Evolutionary conservation across 2,888 invertebrate genomes (phyloP).

Genomic region (Hyposoter didymator): DNA sequence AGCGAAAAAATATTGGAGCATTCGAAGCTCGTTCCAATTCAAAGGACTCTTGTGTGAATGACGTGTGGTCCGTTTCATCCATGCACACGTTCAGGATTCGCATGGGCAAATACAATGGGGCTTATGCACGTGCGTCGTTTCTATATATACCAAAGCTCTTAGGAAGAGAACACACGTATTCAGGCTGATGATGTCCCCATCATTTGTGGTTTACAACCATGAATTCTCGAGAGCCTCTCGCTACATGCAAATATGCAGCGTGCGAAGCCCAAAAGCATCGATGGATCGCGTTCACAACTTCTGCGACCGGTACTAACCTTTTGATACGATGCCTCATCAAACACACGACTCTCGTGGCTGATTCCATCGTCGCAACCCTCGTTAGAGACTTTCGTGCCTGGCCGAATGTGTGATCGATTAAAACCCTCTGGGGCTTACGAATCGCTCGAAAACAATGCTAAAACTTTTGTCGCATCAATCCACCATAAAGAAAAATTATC

Average conservation of each 20-base stretch:
- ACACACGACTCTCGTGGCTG: slow-evolving; percentile 2
- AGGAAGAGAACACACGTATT: slow-evolving; percentile 9
- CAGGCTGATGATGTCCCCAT: slow-evolving; percentile 15
- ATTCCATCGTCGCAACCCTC: slow-evolving; percentile 27
- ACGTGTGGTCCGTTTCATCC: slow-evolving; percentile 26
- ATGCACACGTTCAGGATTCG: not conserved
- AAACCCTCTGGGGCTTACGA: not conserved
- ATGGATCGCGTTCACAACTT: not conserved
- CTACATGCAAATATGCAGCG: not conserved
- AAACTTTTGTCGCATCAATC: not conserved
- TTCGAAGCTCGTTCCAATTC: not conserved
- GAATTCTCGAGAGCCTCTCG: slow-evolving; percentile 47
- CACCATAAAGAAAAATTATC: not conserved
- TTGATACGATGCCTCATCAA: slow-evolving; percentile 6
- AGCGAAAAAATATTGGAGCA: slow-evolving; percentile 13
- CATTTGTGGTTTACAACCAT: slow-evolving; percentile 34
- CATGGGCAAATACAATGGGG: slow-evolving; percentile 9
- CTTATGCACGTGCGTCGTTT: not conserved
- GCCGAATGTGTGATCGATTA: slow-evolving; percentile 18
- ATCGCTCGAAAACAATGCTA: not conserved
- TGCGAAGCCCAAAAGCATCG: not conserved
- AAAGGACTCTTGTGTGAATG: slow-evolving; percentile 11
- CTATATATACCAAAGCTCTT: not conserved
- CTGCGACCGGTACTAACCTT: slow-evolving; percentile 2
- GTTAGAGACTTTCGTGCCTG: slow-evolving; percentile 33